A percentile compares a stretch with the other conserved stretches of the same genome.
Evolutionary conservation across 2,888 invertebrate genomes (phyloP).

Genomic region (Philhelius pedissequus): DNA sequence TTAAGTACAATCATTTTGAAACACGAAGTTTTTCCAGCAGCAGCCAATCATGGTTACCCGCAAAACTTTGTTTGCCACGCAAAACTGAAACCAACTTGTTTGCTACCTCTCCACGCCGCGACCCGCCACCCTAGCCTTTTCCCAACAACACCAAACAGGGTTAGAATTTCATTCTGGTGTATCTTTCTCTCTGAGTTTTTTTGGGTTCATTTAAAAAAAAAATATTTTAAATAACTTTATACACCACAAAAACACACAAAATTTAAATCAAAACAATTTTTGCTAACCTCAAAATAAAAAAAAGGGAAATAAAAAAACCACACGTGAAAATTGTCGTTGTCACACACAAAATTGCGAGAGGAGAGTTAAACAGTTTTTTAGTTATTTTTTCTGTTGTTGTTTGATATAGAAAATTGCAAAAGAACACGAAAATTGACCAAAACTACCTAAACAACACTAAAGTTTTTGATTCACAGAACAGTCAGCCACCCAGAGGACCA

Average conservation of each 20-base stretch:
- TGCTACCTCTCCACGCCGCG: too few relatives aligned
- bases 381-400: not conserved
- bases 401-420: slow-evolving; percentile 12
- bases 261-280: slow-evolving; percentile 60
- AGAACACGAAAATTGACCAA: slow-evolving; percentile 31
- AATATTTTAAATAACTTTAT: slow-evolving; percentile 52
- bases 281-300: slow-evolving; percentile 45
- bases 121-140: too few relatives aligned
- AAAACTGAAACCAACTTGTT: slow-evolving; percentile 39
- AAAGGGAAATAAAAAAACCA: slow-evolving; percentile 52
- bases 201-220: not conserved
- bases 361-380: slow-evolving; percentile 13
- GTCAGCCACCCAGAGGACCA: not conserved
- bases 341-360: slow-evolving; percentile 50
- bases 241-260: slow-evolving; percentile 51
- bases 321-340: slow-evolving; percentile 59
- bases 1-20: slow-evolving; percentile 47
- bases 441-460: slow-evolving; percentile 39
- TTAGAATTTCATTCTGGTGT: slow-evolving; percentile 20
- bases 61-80: slow-evolving; percentile 36
- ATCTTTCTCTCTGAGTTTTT: not conserved
- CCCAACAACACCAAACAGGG: slow-evolving; percentile 29
- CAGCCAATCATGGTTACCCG: slow-evolving; percentile 59
- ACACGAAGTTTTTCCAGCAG: slow-evolving; percentile 32
- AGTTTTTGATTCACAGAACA: slow-evolving; percentile 44